These are phyloP conservation scores for Tenebrosternarchus preto DNA, from an alignment of 2,113 vertebrate species.

Conservation along the genomic window DNA sequence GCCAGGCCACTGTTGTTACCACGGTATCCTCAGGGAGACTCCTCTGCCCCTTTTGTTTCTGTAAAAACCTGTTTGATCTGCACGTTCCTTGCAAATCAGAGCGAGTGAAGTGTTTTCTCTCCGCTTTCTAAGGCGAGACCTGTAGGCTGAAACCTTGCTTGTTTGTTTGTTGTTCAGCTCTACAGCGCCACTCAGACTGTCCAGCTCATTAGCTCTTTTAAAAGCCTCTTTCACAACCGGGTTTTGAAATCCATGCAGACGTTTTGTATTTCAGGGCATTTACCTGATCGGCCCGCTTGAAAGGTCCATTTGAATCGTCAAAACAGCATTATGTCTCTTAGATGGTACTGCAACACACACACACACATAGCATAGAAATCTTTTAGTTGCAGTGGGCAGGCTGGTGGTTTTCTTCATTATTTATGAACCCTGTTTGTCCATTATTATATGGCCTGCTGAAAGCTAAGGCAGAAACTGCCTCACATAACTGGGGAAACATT, in stretches of 20 bases:
- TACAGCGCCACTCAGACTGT: conserved; percentile 69
- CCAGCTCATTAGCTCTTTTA: conserved; percentile 68
- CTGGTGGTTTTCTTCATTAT: background rate
- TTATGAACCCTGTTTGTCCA: background rate
- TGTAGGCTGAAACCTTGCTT: conserved; percentile 55
- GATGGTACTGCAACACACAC: background rate
- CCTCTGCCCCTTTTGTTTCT: conserved; percentile 36
- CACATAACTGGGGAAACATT: background rate
- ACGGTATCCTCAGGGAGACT: conserved; percentile 53
- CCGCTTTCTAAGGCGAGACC: conserved; percentile 50
- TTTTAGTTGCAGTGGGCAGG: background rate
- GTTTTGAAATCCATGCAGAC: conserved; percentile 64
- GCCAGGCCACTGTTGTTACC: conserved; percentile 41
- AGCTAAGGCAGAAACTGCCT: background rate
- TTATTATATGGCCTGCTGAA: background rate
- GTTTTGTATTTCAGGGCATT: conserved; percentile 63
- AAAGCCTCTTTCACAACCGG: conserved; percentile 68
- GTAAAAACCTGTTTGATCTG: conserved; percentile 59
- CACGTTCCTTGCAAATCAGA: conserved; percentile 41
- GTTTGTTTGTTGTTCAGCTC: conserved; percentile 59
- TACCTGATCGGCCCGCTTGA: conserved; percentile 64
- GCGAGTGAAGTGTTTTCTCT: conserved; percentile 44
- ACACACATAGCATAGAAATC: background rate
- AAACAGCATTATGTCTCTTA: background rate
- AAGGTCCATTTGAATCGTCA: conserved; percentile 42